Evolutionary conservation across 1,140 invertebrate genomes (phyloP), one percentile per base, ranked within the genome.

Genomic region (Araneus ventricosus): DNA sequence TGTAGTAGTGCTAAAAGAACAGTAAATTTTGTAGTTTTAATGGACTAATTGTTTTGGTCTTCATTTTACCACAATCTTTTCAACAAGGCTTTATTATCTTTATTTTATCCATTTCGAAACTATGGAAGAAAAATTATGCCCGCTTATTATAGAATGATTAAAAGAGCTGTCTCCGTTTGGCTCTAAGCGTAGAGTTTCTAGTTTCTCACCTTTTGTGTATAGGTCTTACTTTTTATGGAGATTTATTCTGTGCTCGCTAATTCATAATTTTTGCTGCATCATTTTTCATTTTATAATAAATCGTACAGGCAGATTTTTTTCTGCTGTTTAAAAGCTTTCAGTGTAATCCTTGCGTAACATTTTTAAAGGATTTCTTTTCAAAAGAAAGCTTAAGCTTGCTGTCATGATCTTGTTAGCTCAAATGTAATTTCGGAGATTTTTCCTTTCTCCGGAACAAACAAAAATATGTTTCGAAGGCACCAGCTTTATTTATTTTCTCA

Each of bases 391-490:
- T 14, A 34, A 75, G 30, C 34, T 75, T 75, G 14, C 30, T 75
- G 30, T 75, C 20, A 34, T 75, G 70, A 75, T 75, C 70, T 75
- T 37, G 70, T 75, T 75, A 75, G 27, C 34, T 37, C 34, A 75
- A 75, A 75, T 75, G 70, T 37, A 75, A 75, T 75, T 37, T 75
- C 34, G 34, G 37, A 75, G 17, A 75, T 75, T 75, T 67, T 34
- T 37, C 34, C 20, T 75, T 37, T 34, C 70, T 37, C 4, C 20
- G 22, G 59, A 75, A 37, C 27, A 30, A 75, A 37, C 14, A 17
- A 75, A 75, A 75, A 37, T 7, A 67, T 27, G 22, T 67, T n/a
- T 1, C n/a, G n/a, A n/a, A n/a, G n/a, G 30, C 2, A 75, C 6
- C 70, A 37, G 14, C 20, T 5, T 75, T 37, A 20, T 34, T 75